Evolutionary conservation across 1,140 invertebrate genomes (phyloP).

Genomic region (Galendromus occidentalis): DNA sequence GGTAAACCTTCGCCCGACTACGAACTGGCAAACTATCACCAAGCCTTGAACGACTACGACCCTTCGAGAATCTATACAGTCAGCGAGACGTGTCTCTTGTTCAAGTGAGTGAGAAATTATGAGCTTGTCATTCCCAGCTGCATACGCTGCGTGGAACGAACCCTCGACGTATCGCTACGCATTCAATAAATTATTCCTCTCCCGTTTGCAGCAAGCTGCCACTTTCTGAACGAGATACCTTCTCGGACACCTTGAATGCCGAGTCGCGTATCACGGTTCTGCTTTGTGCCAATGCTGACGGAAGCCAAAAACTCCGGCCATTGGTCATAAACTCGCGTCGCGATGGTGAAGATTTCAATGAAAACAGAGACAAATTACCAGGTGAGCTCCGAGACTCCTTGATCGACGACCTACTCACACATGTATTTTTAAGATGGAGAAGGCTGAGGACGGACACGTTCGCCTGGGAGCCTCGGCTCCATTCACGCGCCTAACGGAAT

Average conservation of each 20-base stretch:
- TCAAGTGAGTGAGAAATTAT: background rate
- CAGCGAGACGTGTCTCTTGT: conserved; percentile 7
- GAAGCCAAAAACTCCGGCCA: background rate
- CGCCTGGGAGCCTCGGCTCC: too few relatives aligned
- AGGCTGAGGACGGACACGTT: too few relatives aligned
- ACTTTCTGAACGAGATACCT: background rate
- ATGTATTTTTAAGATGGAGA: too few relatives aligned
- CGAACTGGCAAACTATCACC: conserved; percentile 6
- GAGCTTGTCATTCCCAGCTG: background rate
- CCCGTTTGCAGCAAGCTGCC: conserved; percentile 1
- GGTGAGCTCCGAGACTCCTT: background rate
- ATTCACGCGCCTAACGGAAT: background rate
- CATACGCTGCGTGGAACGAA: background rate
- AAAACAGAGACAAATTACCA: background rate
- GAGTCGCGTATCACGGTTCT: conserved; percentile 11
- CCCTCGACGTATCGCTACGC: background rate
- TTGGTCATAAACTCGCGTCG: conserved; percentile 10
- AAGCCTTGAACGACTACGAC: background rate
- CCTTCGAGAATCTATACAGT: conserved; percentile 8
- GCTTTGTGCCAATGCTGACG: conserved; percentile 11
- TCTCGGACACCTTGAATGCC: background rate
- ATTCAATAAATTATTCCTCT: background rate
- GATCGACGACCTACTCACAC: too few relatives aligned
- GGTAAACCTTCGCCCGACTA: conserved; percentile 8
- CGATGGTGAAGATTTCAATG: conserved; percentile 5